These are phyloP conservation scores for Colletes collaris DNA, from an alignment of 2,888 invertebrate genomes.

Conservation along the genomic window DNA sequence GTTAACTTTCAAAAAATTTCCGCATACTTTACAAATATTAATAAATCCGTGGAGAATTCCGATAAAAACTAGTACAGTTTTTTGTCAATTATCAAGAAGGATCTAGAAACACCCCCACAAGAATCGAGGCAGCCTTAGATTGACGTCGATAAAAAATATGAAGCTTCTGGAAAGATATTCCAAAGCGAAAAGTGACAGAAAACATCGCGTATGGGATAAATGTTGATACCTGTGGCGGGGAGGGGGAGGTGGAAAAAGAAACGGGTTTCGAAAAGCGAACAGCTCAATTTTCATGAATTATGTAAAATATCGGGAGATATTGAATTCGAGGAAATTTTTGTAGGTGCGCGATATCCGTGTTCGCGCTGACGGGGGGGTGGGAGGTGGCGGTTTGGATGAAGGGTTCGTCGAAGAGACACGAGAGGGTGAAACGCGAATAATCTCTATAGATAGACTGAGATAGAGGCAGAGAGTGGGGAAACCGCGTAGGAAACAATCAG, in stretches of 20 bases:
- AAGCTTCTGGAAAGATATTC: too few relatives aligned
- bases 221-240: too few relatives aligned
- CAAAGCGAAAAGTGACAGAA: too few relatives aligned
- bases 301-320: slow-evolving; percentile 81
- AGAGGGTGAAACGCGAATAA: slow-evolving; percentile 60
- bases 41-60: too few relatives aligned
- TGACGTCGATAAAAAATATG: too few relatives aligned
- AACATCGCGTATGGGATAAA: too few relatives aligned
- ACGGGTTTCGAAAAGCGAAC: slow-evolving; percentile 73
- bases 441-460: slow-evolving; percentile 37
- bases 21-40: too few relatives aligned
- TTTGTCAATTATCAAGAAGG: too few relatives aligned
- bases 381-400: slow-evolving; percentile 20
- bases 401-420: slow-evolving; percentile 45
- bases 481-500: slow-evolving; percentile 80
- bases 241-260: slow-evolving; percentile 15
- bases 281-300: slow-evolving; percentile 82
- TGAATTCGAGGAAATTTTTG: slow-evolving; percentile 80
- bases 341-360: slow-evolving; percentile 83
- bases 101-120: too few relatives aligned
- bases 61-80: too few relatives aligned
- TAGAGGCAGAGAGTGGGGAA: slow-evolving; percentile 68
- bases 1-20: too few relatives aligned
- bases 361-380: slow-evolving; percentile 75
- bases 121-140: too few relatives aligned